A percentile compares a stretch with the other conserved stretches of the same genome.
phyloP scores from a whole-genome alignment of 2,797 vertebrate genomes.

The Sebastes steindachneri region DNA sequence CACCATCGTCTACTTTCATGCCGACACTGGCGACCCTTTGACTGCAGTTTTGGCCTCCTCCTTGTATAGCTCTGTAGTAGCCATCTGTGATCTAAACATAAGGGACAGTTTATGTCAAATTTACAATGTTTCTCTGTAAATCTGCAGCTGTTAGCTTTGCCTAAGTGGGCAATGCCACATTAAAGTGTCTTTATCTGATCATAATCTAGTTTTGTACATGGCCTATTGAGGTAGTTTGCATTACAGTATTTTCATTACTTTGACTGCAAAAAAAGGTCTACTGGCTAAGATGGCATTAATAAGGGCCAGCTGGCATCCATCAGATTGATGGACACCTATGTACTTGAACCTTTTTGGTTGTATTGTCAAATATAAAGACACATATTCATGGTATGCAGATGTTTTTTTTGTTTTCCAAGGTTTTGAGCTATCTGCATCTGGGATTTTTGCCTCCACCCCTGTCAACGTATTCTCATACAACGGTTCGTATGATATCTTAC shows the following conservation, averaged over 20 bases:
- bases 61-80: neutral
- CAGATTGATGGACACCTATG: neutral
- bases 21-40: constrained; percentile 38
- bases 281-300: neutral
- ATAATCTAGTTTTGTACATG: neutral
- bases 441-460: neutral
- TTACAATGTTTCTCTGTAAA: neutral
- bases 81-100: constrained; percentile 41
- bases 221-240: neutral
- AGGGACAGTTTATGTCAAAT: neutral
- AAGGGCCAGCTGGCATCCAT: neutral
- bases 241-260: neutral
- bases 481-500: too few species aligned
- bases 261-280: neutral
- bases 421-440: neutral
- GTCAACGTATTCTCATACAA: too few species aligned
- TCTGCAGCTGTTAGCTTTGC: neutral
- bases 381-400: neutral
- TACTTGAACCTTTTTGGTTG: neutral
- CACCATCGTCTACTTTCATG: constrained; percentile 25
- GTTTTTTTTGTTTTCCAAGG: neutral
- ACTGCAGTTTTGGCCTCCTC: constrained; percentile 33
- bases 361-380: neutral
- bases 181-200: neutral
- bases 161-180: neutral